phyloP scores from a whole-genome alignment of 2,888 invertebrate genomes.

The Drosophila barbarae region DNA sequence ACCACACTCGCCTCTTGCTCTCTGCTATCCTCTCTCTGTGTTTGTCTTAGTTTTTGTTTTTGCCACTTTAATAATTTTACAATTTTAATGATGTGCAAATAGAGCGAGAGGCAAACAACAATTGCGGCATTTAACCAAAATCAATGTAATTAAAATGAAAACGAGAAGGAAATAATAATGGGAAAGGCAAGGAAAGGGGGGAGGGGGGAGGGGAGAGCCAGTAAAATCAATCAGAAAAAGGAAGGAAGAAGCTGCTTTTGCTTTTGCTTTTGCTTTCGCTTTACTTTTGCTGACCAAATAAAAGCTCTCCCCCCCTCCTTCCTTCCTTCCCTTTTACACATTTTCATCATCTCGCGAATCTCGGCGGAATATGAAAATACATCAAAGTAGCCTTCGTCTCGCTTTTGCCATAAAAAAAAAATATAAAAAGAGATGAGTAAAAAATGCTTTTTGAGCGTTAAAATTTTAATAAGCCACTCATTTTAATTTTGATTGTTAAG shows the following conservation, averaged over 20 bases:
- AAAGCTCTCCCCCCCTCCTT: background rate
- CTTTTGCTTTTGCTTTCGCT: background rate
- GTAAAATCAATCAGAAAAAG: conserved; percentile 60
- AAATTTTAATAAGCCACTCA: conserved; percentile 78
- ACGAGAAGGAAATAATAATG: background rate
- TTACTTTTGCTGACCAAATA: conserved; percentile 30
- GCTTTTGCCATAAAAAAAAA: conserved; percentile 6
- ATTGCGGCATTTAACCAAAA: conserved; percentile 61
- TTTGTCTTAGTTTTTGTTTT: conserved; percentile 61
- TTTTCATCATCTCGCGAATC: conserved; percentile 32
- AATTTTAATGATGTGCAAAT: conserved; percentile 80
- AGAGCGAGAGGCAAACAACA: conserved; percentile 50
- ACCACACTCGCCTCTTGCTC: background rate
- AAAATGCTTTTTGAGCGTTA: conserved; percentile 68
- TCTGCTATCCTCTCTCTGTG: conserved; percentile 22
- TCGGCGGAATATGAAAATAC: conserved; percentile 70
- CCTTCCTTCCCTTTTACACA: background rate
- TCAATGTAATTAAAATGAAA: conserved; percentile 73
- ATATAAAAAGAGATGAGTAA: conserved; percentile 9
- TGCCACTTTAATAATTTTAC: conserved; percentile 71
- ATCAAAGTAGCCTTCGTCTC: conserved; percentile 62
- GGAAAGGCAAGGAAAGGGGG: background rate
- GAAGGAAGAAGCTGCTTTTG: background rate
- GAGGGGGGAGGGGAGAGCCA: background rate
- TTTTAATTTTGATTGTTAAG: conserved; percentile 76